These are phyloP conservation scores for Eulithis testata DNA, from an alignment of 2,888 invertebrate species.

Conservation along the genomic window DNA sequence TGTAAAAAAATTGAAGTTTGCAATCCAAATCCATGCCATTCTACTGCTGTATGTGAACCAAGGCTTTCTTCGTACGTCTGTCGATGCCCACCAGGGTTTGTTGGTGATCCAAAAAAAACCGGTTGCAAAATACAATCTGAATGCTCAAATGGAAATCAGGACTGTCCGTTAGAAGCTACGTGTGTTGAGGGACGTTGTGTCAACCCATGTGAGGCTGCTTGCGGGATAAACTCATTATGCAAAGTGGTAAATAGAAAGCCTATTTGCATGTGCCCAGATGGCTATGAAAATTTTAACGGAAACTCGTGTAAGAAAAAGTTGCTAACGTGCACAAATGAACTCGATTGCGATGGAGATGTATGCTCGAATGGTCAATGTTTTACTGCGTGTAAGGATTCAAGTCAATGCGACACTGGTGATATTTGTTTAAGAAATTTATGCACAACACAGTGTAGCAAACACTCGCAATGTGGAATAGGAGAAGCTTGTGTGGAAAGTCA, in stretches of 20 bases:
- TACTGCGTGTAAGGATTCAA: slow-evolving; percentile 89
- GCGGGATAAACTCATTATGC: slow-evolving; percentile 93
- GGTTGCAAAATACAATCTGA: slow-evolving; percentile 92
- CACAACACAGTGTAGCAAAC: slow-evolving; percentile 90
- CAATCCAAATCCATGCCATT: slow-evolving; percentile 91
- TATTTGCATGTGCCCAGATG: slow-evolving; percentile 91
- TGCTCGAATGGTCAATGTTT: slow-evolving; percentile 94
- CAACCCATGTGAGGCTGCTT: slow-evolving; percentile 92
- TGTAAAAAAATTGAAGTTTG: slow-evolving; percentile 90
- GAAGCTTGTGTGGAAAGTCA: slow-evolving; percentile 92
- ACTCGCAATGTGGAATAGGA: slow-evolving; percentile 91
- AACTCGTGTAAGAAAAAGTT: slow-evolving; percentile 89
- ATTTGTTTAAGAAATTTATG: slow-evolving; percentile 92
- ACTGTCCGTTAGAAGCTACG: slow-evolving; percentile 90
- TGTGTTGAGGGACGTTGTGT: slow-evolving; percentile 90
- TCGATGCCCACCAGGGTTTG: slow-evolving; percentile 89
- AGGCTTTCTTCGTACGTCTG: slow-evolving; percentile 89
- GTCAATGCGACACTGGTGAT: slow-evolving; percentile 92
- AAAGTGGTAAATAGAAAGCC: slow-evolving; percentile 90
- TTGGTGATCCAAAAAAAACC: slow-evolving; percentile 90
- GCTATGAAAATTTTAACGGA: slow-evolving; percentile 87
- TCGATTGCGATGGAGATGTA: slow-evolving; percentile 91
- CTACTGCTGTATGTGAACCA: slow-evolving; percentile 90
- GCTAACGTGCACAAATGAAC: slow-evolving; percentile 87
- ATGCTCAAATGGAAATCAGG: slow-evolving; percentile 88